Evolutionary conservation across 2,797 vertebrate genomes (phyloP).

Genomic region (Nyctibius grandis): DNA sequence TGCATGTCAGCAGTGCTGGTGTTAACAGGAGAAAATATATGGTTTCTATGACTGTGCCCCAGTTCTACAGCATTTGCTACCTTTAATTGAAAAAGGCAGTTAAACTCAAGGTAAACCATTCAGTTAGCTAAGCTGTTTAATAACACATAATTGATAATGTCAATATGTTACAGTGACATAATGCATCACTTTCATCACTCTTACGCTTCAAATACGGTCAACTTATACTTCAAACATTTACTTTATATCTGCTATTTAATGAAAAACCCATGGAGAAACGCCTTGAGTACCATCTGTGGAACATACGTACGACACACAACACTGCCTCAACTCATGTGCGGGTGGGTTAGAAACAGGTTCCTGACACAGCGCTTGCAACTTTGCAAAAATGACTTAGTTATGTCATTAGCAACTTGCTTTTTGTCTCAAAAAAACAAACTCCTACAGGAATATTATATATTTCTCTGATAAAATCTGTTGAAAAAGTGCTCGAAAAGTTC

Average conservation of each 20-base stretch:
- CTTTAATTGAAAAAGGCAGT: conserved; percentile 76
- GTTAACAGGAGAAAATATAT: conserved; percentile 75
- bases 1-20: conserved; percentile 54
- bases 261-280: not conserved
- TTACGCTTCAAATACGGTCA: conserved; percentile 33
- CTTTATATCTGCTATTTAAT: conserved; percentile 34
- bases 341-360: not conserved
- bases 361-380: not conserved
- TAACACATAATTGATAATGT: conserved; percentile 72
- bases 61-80: conserved; percentile 64
- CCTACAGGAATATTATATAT: not conserved
- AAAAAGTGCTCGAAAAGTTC: not conserved
- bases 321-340: not conserved
- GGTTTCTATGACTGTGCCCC: conserved; percentile 56
- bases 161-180: conserved; percentile 58
- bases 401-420: not conserved
- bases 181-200: conserved; percentile 69
- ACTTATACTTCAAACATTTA: conserved; percentile 36
- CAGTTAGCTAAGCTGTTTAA: conserved; percentile 70
- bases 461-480: not conserved
- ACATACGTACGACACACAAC: not conserved
- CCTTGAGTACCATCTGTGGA: not conserved
- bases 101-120: conserved; percentile 75
- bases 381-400: not conserved
- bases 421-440: not conserved